These are phyloP conservation scores for Aythya fuligula DNA, from an alignment of 2,797 vertebrate genomes.

Conservation along the genomic window DNA sequence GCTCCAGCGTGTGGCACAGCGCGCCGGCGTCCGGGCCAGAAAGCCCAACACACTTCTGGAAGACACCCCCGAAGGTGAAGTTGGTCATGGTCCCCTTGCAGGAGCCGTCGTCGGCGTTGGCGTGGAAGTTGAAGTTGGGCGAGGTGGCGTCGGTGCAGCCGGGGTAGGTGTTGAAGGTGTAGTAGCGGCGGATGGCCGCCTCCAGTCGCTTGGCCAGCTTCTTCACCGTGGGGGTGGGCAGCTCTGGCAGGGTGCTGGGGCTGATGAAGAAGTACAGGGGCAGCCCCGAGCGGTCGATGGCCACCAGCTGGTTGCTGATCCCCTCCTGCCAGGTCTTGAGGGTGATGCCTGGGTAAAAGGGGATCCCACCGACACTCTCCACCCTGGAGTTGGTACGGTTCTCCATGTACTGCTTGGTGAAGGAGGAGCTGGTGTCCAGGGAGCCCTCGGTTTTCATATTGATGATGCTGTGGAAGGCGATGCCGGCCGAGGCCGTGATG, in stretches of 20 bases:
- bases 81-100: slow-evolving; percentile 84
- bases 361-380: slow-evolving; percentile 83
- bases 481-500: slow-evolving; percentile 77
- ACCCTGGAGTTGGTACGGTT: slow-evolving; percentile 86
- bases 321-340: slow-evolving; percentile 90
- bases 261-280: slow-evolving; percentile 86
- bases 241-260: slow-evolving; percentile 78
- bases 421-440: slow-evolving; percentile 2
- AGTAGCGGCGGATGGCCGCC: slow-evolving; percentile 83
- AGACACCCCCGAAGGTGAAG: slow-evolving; percentile 90
- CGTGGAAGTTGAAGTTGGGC: slow-evolving; percentile 90
- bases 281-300: slow-evolving; percentile 86
- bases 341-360: slow-evolving; percentile 91
- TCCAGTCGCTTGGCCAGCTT: slow-evolving; percentile 80
- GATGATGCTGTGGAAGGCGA: slow-evolving; percentile 82
- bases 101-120: slow-evolving; percentile 86
- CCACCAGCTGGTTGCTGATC: slow-evolving; percentile 88
- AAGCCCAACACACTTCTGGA: slow-evolving; percentile 80
- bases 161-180: slow-evolving; percentile 85
- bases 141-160: slow-evolving; percentile 85
- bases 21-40: slow-evolving; percentile 4
- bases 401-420: slow-evolving; percentile 79
- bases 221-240: slow-evolving; percentile 83
- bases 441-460: slow-evolving; percentile 66
- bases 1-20: slow-evolving; percentile 80